Percentiles rank a stretch among this genome's conserved stretches.
These are phyloP conservation scores for Montifringilla adamsi DNA, from an alignment of 2,113 vertebrate genomes.

Conservation along the genomic window DNA sequence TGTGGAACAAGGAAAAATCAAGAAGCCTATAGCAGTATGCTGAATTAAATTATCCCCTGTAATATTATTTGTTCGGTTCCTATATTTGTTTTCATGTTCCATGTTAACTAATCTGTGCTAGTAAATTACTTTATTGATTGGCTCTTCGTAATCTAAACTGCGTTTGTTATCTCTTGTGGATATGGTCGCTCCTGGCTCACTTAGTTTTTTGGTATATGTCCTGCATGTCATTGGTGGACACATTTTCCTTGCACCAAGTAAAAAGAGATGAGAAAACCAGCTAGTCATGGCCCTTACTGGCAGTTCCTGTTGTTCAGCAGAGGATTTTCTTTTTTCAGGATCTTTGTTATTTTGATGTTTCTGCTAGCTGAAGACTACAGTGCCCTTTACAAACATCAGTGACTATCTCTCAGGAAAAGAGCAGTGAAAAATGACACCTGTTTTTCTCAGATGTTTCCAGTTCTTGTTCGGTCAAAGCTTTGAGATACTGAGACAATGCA, in stretches of 20 bases:
- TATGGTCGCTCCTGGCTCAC: neutral
- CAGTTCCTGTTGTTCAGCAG: neutral
- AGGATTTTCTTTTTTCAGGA: neutral
- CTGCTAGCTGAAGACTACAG: neutral
- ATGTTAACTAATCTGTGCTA: slow-evolving; percentile 1
- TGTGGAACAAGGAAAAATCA: neutral
- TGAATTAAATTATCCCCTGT: neutral
- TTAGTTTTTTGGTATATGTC: neutral
- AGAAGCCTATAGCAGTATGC: neutral
- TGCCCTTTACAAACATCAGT: neutral
- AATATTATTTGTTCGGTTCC: slow-evolving; percentile 10
- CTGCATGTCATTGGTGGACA: neutral
- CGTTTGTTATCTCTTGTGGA: neutral
- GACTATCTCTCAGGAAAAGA: neutral
- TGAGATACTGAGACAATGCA: neutral
- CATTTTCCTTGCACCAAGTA: neutral
- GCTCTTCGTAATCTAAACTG: neutral
- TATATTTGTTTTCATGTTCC: neutral
- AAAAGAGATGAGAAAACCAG: neutral
- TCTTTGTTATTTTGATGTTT: neutral
- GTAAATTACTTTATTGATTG: slow-evolving; percentile 51
- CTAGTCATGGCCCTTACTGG: neutral
- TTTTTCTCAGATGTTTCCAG: slow-evolving; percentile 10
- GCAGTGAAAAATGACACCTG: neutral
- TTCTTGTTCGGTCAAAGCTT: neutral